Evolutionary conservation across 2,888 invertebrate species (phyloP).

Genomic region (Cephus rjabovi): DNA sequence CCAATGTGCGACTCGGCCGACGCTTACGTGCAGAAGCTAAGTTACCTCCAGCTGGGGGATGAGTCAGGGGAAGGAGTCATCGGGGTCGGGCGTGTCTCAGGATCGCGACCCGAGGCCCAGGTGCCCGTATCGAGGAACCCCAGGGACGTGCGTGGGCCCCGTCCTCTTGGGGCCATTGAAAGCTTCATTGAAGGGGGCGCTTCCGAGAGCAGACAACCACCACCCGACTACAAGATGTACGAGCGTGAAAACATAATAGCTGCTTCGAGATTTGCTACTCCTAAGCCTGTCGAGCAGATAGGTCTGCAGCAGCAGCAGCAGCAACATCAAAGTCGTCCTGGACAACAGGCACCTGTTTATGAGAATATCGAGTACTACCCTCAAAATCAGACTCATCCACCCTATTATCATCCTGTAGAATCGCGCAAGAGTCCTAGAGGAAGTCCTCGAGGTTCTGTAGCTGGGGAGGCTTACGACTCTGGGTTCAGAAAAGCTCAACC

Average conservation of each 20-base stretch:
- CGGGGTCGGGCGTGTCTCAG: constrained; percentile 38
- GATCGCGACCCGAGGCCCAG: constrained; percentile 61
- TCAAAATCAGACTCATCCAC: constrained; percentile 70
- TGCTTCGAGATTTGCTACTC: constrained; percentile 82
- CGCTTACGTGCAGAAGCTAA: constrained; percentile 61
- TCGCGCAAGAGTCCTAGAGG: constrained; percentile 64
- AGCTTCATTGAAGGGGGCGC: constrained; percentile 70
- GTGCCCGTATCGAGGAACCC: constrained; percentile 52
- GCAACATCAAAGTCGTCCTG: constrained; percentile 27
- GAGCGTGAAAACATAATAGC: constrained; percentile 82
- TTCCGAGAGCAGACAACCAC: constrained; percentile 30
- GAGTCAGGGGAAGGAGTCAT: constrained; percentile 39
- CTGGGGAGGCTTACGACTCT: constrained; percentile 65
- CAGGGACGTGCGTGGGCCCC: constrained; percentile 40
- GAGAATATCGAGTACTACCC: constrained; percentile 87
- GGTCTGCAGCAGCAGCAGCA: constrained; percentile 66
- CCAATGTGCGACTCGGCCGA: constrained; percentile 65
- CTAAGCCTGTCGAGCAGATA: constrained; percentile 78
- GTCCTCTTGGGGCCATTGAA: constrained; percentile 75
- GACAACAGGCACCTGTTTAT: constrained; percentile 73
- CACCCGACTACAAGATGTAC: constrained; percentile 71
- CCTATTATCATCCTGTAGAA: constrained; percentile 73
- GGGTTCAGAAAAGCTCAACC: constrained; percentile 83
- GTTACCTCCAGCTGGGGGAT: constrained; percentile 60
- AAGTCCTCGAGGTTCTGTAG: constrained; percentile 61